A percentile compares a stretch with the other conserved stretches of the same genome.
Conservation (phyloP, 2,113 vertebrate species). For the Archocentrus centrarchus region DNA sequence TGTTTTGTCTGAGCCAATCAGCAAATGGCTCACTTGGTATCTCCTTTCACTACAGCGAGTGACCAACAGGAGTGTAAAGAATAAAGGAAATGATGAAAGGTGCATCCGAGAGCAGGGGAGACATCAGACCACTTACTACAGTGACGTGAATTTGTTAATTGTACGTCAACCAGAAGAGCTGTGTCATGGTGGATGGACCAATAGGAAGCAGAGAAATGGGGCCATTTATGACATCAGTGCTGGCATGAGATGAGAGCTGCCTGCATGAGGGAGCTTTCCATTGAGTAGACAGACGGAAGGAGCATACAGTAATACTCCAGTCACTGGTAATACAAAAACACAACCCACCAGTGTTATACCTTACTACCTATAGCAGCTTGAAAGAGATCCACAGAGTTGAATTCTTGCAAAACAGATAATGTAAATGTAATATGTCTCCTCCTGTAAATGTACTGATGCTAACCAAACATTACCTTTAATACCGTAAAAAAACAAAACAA, state of each 20-base stretch:
- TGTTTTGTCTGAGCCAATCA: slow-evolving; percentile 66
- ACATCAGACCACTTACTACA: slow-evolving; percentile 64
- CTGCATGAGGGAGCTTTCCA: slow-evolving; percentile 73
- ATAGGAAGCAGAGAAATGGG: slow-evolving; percentile 69
- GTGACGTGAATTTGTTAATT: slow-evolving; percentile 69
- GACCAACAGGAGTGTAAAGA: slow-evolving; percentile 37
- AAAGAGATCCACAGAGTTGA: not conserved
- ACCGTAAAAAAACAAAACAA: too few species aligned
- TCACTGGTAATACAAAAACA: slow-evolving; percentile 40
- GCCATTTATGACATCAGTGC: slow-evolving; percentile 76
- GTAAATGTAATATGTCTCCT: not conserved
- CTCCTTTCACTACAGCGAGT: slow-evolving; percentile 64
- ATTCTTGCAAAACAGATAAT: not conserved
- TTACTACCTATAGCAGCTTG: not conserved
- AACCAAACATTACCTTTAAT: not conserved
- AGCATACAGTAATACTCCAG: slow-evolving; percentile 52
- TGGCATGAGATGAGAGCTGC: slow-evolving; percentile 68
- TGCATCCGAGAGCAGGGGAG: not conserved
- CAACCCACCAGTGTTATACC: slow-evolving; percentile 6
- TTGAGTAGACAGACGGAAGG: slow-evolving; percentile 70
- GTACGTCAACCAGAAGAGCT: slow-evolving; percentile 67
- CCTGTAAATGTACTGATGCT: not conserved
- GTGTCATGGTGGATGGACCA: slow-evolving; percentile 61
- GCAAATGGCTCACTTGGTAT: slow-evolving; percentile 56
- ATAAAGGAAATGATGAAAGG: slow-evolving; percentile 26